Evolutionary conservation across 2,888 invertebrate species (phyloP).

Genomic region (Melieria picta): DNA sequence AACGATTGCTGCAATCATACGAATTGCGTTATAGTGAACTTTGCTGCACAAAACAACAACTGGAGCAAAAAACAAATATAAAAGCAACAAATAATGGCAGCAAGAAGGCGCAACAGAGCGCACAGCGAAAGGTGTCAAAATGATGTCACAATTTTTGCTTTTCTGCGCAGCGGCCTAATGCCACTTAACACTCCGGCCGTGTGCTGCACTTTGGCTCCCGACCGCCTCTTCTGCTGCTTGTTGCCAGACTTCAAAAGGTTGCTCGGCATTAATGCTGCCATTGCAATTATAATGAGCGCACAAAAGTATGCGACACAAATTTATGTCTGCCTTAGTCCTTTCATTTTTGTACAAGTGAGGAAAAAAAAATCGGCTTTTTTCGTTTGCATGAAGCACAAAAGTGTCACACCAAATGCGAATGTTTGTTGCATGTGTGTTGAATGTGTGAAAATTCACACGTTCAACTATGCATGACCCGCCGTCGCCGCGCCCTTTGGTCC

Average conservation of each 20-base stretch:
- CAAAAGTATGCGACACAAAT: conserved; percentile 17
- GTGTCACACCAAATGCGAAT: neutral
- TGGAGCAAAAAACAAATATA: too few relatives aligned
- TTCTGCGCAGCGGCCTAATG: conserved; percentile 23
- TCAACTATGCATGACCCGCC: conserved; percentile 22
- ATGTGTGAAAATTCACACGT: conserved; percentile 23
- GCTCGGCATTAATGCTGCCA: too few relatives aligned
- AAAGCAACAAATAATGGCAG: neutral
- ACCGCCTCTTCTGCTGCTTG: too few relatives aligned
- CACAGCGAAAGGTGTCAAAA: conserved; percentile 22
- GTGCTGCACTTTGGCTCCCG: too few relatives aligned
- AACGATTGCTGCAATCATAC: too few relatives aligned
- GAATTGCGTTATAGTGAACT: too few relatives aligned
- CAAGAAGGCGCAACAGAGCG: neutral
- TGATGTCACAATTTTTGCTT: conserved; percentile 18
- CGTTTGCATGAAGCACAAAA: neutral
- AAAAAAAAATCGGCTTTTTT: neutral
- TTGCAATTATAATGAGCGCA: conserved; percentile 15
- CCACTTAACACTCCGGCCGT: neutral
- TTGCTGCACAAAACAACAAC: too few relatives aligned
- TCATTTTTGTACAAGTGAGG: neutral
- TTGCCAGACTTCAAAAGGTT: too few relatives aligned
- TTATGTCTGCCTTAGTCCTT: conserved; percentile 1
- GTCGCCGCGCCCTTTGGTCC: neutral
- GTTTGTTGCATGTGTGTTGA: neutral